These are phyloP conservation scores for Anhinga anhinga DNA, from an alignment of 2,113 vertebrate genomes.

Conservation along the genomic window DNA sequence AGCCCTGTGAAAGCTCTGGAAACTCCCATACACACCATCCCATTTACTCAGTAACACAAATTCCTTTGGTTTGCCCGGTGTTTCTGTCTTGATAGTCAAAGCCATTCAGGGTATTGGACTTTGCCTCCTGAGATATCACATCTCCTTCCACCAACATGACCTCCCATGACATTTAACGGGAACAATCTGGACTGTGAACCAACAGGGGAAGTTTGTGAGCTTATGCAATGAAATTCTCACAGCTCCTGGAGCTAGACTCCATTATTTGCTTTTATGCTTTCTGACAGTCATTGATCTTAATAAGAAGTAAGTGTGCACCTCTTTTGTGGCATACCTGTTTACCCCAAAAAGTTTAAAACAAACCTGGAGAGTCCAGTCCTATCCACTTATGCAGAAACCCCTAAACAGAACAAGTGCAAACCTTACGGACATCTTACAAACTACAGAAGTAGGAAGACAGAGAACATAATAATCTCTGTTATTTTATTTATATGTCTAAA, in stretches of 20 bases:
- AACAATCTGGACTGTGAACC: constrained; percentile 7
- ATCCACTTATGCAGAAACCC: background rate
- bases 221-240: constrained; percentile 14
- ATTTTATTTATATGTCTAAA: constrained; percentile 24
- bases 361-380: background rate
- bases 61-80: background rate
- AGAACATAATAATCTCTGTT: background rate
- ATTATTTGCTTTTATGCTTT: background rate
- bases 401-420: background rate
- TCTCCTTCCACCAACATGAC: constrained; percentile 53
- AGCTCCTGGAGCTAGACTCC: background rate
- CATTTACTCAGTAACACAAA: background rate
- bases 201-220: background rate
- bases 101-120: constrained; percentile 27
- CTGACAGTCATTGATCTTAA: background rate
- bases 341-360: background rate
- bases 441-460: background rate
- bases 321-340: background rate
- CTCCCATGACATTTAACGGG: background rate
- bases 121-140: constrained; percentile 33
- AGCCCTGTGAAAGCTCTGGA: background rate
- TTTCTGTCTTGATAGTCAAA: constrained; percentile 25
- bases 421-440: background rate
- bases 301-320: background rate
- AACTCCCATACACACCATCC: background rate